Evolutionary conservation across 1,140 invertebrate genomes (phyloP).

Genomic region (Drosophila kepulauana): DNA sequence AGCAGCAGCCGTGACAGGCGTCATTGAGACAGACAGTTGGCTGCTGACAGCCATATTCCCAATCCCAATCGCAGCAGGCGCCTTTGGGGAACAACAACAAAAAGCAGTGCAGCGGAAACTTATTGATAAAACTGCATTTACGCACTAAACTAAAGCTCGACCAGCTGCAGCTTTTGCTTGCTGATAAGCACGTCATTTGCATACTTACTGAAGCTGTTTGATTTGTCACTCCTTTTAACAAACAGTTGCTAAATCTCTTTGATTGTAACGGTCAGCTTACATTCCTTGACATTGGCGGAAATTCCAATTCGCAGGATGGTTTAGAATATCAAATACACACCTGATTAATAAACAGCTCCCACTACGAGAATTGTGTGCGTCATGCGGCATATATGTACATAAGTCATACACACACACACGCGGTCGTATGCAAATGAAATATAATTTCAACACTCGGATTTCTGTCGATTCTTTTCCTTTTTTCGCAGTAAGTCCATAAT

Average conservation of each 20-base stretch:
- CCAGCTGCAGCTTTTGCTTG: background rate
- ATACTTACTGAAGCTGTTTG: too few species aligned
- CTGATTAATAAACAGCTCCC: conserved; percentile 45
- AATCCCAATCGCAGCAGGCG: conserved; percentile 24
- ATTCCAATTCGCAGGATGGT: background rate
- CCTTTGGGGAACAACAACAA: conserved; percentile 8
- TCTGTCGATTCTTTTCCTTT: conserved; percentile 57
- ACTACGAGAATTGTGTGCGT: conserved; percentile 47
- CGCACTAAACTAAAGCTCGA: background rate
- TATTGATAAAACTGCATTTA: too few species aligned
- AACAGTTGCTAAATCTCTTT: background rate
- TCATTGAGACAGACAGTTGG: conserved; percentile 3
- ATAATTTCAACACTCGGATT: conserved; percentile 82
- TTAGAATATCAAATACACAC: conserved; percentile 6
- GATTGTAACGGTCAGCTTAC: background rate
- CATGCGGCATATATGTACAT: conserved; percentile 15
- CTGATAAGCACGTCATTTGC: too few species aligned
- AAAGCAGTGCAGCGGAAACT: background rate
- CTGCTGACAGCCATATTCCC: conserved; percentile 26
- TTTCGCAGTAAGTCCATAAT: conserved; percentile 58
- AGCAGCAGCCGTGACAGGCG: conserved; percentile 42
- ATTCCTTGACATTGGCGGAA: conserved; percentile 2
- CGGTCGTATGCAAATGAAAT: conserved; percentile 78
- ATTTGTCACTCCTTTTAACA: background rate
- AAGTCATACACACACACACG: conserved; percentile 2